Evolutionary conservation across 2,797 vertebrate species (phyloP).

Genomic region (Takifugu ocellatus): DNA sequence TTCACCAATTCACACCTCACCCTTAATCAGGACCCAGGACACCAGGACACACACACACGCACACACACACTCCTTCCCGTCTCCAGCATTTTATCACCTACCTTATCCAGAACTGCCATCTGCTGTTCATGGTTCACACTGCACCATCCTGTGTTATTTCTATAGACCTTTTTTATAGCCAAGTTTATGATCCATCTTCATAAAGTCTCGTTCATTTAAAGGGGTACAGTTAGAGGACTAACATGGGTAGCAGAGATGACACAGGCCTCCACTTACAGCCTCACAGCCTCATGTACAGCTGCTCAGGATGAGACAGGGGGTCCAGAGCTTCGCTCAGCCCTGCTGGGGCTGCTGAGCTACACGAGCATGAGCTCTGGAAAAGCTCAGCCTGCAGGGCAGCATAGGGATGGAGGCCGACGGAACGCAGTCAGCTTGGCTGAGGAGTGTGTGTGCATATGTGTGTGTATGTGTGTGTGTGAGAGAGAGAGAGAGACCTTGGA

Average conservation of each 20-base stretch:
- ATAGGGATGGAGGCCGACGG: slow-evolving; percentile 42
- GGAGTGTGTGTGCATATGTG: slow-evolving; percentile 33
- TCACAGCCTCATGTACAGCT: slow-evolving; percentile 65
- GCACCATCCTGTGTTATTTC: slow-evolving; percentile 22
- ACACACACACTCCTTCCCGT: neutral
- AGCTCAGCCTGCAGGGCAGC: slow-evolving; percentile 58
- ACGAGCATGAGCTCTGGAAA: slow-evolving; percentile 63
- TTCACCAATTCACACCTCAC: too few relatives aligned
- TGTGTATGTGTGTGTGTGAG: slow-evolving; percentile 34
- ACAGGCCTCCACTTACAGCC: slow-evolving; percentile 69
- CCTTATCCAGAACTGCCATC: slow-evolving; percentile 57
- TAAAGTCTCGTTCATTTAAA: slow-evolving; percentile 66
- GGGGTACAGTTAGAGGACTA: slow-evolving; percentile 51
- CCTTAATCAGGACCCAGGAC: too few relatives aligned
- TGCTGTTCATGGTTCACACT: slow-evolving; percentile 50
- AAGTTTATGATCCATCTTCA: slow-evolving; percentile 15
- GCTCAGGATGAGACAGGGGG: slow-evolving; percentile 67
- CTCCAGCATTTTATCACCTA: slow-evolving; percentile 1
- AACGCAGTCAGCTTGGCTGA: slow-evolving; percentile 45
- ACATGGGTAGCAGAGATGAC: slow-evolving; percentile 70
- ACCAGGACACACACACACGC: too few relatives aligned
- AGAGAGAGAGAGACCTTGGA: slow-evolving; percentile 35
- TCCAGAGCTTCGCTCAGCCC: slow-evolving; percentile 66
- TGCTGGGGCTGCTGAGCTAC: slow-evolving; percentile 58
- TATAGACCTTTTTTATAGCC: slow-evolving; percentile 18